phyloP scores from a whole-genome alignment of 2,888 invertebrate genomes.

The Philereme vetulata region DNA sequence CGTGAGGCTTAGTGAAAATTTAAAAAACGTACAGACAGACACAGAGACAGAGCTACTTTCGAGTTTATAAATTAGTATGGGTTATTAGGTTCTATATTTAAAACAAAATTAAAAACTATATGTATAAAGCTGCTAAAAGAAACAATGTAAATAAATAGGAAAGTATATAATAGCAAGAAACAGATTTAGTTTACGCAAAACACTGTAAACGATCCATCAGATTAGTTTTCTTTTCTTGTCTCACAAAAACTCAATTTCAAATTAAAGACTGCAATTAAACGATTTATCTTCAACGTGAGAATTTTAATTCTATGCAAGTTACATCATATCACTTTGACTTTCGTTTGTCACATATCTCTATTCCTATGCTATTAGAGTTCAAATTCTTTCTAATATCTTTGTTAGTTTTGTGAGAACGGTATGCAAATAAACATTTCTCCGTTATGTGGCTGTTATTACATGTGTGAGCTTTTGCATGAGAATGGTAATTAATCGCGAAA shows the following conservation, averaged over 20 bases:
- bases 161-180: too few relatives aligned
- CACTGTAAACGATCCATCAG: constrained; percentile 5
- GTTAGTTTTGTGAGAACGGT: constrained; percentile 43
- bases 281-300: constrained; percentile 28
- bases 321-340: constrained; percentile 31
- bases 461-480: constrained; percentile 19
- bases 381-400: constrained; percentile 15
- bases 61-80: too few relatives aligned
- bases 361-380: constrained; percentile 19
- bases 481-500: constrained; percentile 10
- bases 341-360: constrained; percentile 21
- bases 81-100: too few relatives aligned
- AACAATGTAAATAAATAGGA: too few relatives aligned
- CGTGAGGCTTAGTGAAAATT: too few relatives aligned
- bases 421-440: constrained; percentile 52
- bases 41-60: too few relatives aligned
- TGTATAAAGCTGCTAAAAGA: too few relatives aligned
- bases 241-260: constrained; percentile 19
- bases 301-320: constrained; percentile 22
- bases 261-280: constrained; percentile 16
- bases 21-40: too few relatives aligned
- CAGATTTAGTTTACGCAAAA: background rate
- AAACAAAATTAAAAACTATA: too few relatives aligned
- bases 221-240: constrained; percentile 15
- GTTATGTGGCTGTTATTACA: constrained; percentile 32